phyloP scores from a whole-genome alignment of 2,113 vertebrate species.

The Narcine bancroftii region DNA sequence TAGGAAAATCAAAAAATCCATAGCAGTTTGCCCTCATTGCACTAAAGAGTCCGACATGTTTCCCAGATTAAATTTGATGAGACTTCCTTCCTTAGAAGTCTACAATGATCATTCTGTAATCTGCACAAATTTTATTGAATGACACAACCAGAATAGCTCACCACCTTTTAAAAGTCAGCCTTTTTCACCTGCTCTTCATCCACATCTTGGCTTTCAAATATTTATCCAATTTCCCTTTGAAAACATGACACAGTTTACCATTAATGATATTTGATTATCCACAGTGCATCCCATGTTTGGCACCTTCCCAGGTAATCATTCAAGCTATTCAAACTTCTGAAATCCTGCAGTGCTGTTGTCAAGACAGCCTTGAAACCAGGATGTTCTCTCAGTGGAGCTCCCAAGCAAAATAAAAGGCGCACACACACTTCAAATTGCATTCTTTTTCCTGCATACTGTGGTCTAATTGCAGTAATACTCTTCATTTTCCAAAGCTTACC shows the following conservation, averaged over 20 bases:
- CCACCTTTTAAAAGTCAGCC: not conserved
- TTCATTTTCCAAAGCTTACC: not conserved
- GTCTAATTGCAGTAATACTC: not conserved
- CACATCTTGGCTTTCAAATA: not conserved
- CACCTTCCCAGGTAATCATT: conserved; percentile 13
- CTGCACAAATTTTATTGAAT: not conserved
- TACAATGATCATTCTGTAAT: not conserved
- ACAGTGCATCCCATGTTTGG: not conserved
- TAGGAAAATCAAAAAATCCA: not conserved
- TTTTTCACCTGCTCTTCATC: not conserved
- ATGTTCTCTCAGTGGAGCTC: not conserved
- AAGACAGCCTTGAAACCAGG: not conserved
- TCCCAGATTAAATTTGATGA: not conserved
- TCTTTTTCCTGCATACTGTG: not conserved
- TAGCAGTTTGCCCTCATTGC: not conserved
- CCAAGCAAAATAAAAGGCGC: not conserved
- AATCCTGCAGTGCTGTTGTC: not conserved
- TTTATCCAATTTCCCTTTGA: not conserved
- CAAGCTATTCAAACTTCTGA: not conserved
- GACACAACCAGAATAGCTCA: not conserved
- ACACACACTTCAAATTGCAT: not conserved
- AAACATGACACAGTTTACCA: not conserved
- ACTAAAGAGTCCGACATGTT: not conserved
- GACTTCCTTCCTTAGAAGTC: not conserved
- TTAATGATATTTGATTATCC: not conserved